Conservation (phyloP, 2,113 vertebrate species). For the Cricetomys ansorgei region DNA sequence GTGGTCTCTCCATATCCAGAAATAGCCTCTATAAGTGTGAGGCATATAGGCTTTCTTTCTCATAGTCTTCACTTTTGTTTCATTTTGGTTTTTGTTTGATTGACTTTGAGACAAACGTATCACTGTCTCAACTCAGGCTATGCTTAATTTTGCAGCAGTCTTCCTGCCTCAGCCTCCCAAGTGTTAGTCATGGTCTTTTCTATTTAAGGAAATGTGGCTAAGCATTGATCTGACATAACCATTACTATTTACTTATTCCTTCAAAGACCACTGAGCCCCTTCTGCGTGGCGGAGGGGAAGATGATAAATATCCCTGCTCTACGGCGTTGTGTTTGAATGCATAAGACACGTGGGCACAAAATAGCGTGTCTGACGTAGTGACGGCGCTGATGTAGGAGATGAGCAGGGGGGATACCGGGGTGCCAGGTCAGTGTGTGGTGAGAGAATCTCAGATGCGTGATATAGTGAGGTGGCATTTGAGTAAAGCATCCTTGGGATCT, state of each 20-base stretch:
- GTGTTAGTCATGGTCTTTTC: background rate
- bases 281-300: background rate
- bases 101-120: background rate
- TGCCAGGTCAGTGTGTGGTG: background rate
- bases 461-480: background rate
- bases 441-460: background rate
- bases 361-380: background rate
- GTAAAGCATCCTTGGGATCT: background rate
- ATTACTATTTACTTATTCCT: background rate
- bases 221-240: background rate
- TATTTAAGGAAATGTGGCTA: constrained; percentile 14
- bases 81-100: background rate
- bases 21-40: background rate
- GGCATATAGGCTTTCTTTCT: background rate
- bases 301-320: background rate
- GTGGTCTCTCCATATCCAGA: background rate
- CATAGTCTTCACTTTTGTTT: background rate
- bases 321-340: background rate
- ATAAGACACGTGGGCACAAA: background rate
- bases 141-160: background rate
- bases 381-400: background rate
- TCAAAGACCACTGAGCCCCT: background rate
- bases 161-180: background rate
- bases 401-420: background rate
- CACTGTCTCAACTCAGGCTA: too few relatives aligned